phyloP scores from a whole-genome alignment of 2,797 vertebrate species.

The Pyrocephalus nanus region DNA sequence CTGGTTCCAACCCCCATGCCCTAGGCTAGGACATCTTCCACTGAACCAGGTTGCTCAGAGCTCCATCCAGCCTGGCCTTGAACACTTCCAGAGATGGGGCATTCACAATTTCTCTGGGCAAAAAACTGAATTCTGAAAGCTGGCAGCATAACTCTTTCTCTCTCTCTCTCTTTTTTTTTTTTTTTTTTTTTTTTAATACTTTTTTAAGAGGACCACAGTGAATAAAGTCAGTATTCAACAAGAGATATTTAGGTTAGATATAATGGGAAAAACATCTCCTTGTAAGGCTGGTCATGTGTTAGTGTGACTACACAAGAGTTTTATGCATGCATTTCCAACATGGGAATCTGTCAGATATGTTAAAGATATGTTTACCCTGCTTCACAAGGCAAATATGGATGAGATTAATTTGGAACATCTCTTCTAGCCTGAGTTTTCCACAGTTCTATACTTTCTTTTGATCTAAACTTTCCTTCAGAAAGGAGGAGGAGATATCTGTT shows the following conservation, averaged over 20 bases:
- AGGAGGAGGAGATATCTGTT: background rate
- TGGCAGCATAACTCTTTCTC: background rate
- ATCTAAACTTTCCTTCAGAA: background rate
- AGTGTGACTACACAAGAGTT: background rate
- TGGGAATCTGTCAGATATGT: background rate
- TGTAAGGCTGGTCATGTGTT: accelerated
- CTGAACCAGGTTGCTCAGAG: background rate
- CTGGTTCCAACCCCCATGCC: background rate
- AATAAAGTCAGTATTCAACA: background rate
- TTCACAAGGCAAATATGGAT: background rate
- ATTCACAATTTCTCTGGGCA: background rate
- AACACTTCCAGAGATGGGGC: background rate
- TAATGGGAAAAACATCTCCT: background rate
- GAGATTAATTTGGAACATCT: background rate
- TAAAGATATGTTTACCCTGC: background rate
- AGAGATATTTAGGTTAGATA: background rate
- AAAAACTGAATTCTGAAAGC: background rate
- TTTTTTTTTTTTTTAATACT: background rate
- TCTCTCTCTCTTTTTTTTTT: background rate
- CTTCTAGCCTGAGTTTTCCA: background rate
- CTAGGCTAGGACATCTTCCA: background rate
- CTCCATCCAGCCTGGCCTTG: background rate
- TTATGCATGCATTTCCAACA: background rate
- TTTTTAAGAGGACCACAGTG: background rate
- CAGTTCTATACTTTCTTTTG: background rate